A percentile compares a stretch with the other conserved stretches of the same genome.
phyloP scores from a whole-genome alignment of 2,797 vertebrate species.

The Enteromius argenteus region DNA sequence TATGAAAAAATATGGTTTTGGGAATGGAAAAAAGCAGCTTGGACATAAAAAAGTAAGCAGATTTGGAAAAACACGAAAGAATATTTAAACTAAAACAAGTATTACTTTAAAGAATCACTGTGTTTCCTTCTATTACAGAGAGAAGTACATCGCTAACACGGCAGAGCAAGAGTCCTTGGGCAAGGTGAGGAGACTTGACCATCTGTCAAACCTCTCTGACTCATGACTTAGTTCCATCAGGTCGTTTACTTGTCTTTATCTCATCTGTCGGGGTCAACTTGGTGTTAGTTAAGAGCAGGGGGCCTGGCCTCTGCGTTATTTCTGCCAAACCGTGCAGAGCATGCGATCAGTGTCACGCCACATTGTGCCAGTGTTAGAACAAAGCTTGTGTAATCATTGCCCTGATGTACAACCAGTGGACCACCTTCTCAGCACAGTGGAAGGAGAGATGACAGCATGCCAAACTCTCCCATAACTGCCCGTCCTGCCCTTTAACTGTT shows the following conservation, averaged over 20 bases:
- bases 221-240: conserved; percentile 46
- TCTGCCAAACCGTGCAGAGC: conserved; percentile 67
- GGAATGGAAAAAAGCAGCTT: background rate
- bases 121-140: conserved; percentile 76
- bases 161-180: conserved; percentile 95
- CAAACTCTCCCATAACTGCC: conserved; percentile 37
- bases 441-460: conserved; percentile 14
- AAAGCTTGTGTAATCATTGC: conserved; percentile 68
- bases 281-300: conserved; percentile 50
- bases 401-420: conserved; percentile 65
- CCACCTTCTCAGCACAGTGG: conserved; percentile 51
- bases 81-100: conserved; percentile 27
- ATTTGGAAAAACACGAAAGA: background rate
- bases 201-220: background rate
- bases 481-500: conserved; percentile 39
- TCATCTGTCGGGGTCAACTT: conserved; percentile 35
- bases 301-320: conserved; percentile 64
- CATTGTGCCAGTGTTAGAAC: conserved; percentile 61
- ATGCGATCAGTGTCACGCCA: conserved; percentile 40
- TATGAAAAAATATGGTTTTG: background rate
- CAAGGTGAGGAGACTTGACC: conserved; percentile 84
- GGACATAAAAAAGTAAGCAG: background rate
- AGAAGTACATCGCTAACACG: conserved; percentile 92
- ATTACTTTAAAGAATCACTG: conserved; percentile 14
- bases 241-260: conserved; percentile 61